A percentile compares a stretch with the other conserved stretches of the same genome.
Conservation (phyloP, 1,140 invertebrate genomes). For the Drosophila pandora region DNA sequence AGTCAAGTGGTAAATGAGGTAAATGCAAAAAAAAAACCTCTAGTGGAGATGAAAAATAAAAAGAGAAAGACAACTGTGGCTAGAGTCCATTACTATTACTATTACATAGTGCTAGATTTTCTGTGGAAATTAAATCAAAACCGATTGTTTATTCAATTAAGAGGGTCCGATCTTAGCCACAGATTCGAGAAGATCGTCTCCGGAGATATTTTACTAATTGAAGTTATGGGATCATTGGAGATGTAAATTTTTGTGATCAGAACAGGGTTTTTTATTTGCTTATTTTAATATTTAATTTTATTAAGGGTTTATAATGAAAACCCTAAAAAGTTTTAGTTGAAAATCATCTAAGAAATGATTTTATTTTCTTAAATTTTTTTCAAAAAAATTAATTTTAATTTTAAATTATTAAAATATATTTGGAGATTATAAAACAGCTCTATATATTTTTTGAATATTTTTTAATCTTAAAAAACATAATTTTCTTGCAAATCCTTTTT, state of each 20-base stretch:
- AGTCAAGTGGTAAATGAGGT: conserved; percentile 61
- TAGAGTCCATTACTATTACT: conserved; percentile 26
- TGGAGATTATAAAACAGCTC: not conserved
- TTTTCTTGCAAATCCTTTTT: not conserved
- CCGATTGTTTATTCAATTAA: conserved; percentile 44
- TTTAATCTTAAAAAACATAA: not conserved
- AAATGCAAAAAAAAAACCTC: conserved; percentile 32
- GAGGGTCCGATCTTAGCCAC: not conserved
- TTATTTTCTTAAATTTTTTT: too few species aligned
- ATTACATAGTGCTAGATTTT: conserved; percentile 42
- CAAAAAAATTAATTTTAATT: too few species aligned
- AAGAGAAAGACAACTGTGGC: conserved; percentile 26
- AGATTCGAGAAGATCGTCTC: conserved; percentile 4
- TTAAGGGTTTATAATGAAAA: too few species aligned
- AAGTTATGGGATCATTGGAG: conserved; percentile 2
- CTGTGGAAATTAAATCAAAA: conserved; percentile 32
- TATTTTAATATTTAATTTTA: too few species aligned
- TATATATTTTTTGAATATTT: not conserved
- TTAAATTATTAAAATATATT: not conserved
- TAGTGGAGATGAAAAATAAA: not conserved
- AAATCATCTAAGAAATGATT: too few species aligned
- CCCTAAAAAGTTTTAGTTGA: too few species aligned
- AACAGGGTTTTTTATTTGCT: not conserved
- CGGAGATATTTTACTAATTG: conserved; percentile 23
- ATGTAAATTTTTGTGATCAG: not conserved